A percentile compares a stretch with the other conserved stretches of the same genome.
Evolutionary conservation across 2,888 invertebrate species (phyloP).

Genomic region (Pterostichus niger): DNA sequence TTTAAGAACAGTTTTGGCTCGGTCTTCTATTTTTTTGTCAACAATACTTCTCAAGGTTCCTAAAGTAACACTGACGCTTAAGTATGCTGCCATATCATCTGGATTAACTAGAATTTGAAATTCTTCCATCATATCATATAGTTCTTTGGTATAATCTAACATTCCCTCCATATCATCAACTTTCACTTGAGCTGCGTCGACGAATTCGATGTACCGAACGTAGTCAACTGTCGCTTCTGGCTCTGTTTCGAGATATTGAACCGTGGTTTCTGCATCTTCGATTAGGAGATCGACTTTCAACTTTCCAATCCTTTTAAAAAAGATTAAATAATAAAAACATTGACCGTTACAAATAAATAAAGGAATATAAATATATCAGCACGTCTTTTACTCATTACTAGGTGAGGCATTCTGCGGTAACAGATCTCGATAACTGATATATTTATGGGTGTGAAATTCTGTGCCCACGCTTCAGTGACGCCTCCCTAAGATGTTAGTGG

Average conservation of each 20-base stretch:
- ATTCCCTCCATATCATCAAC: slow-evolving; percentile 86
- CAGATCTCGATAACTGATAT: no score
- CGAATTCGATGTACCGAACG: slow-evolving; percentile 85
- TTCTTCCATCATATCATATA: slow-evolving; percentile 91
- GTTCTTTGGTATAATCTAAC: slow-evolving; percentile 89
- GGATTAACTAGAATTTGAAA: slow-evolving; percentile 86
- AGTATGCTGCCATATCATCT: slow-evolving; percentile 84
- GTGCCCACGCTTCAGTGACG: no score
- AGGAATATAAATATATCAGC: no score
- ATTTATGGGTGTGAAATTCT: no score
- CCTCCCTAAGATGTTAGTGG: no score
- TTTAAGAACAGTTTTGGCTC: slow-evolving; percentile 83
- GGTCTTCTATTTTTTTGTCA: slow-evolving; percentile 85
- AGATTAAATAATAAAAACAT: slow-evolving; percentile 1
- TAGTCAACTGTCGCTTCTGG: slow-evolving; percentile 87
- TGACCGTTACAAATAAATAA: no score
- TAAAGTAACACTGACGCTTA: slow-evolving; percentile 82
- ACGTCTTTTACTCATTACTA: no score
- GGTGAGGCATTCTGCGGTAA: no score
- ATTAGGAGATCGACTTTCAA: slow-evolving; percentile 79
- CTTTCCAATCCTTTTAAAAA: slow-evolving; percentile 81
- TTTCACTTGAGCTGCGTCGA: slow-evolving; percentile 83
- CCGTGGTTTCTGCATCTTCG: slow-evolving; percentile 83
- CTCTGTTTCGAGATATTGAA: slow-evolving; percentile 81
- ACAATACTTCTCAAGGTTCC: slow-evolving; percentile 84